phyloP scores from a whole-genome alignment of 2,113 vertebrate genomes.

The Pardalotus punctatus region DNA sequence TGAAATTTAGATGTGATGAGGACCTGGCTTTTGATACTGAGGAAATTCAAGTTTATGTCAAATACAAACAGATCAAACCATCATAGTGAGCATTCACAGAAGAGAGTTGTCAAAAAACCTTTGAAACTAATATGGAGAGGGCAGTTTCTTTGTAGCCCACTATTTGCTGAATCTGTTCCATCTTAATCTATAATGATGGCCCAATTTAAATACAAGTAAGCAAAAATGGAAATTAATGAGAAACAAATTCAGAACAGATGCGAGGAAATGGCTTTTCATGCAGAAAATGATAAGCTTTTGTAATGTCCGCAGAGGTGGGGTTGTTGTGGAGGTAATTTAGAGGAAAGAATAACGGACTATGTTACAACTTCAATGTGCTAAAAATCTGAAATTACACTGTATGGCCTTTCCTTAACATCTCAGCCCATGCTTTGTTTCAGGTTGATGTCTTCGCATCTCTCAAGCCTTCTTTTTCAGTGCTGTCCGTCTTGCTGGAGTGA shows the following conservation, averaged over 20 bases:
- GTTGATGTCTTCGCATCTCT: not conserved
- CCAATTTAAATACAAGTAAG: not conserved
- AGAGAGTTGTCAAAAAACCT: not conserved
- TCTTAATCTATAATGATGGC: not conserved
- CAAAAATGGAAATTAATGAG: slow-evolving; percentile 36
- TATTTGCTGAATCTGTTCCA: not conserved
- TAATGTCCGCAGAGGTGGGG: not conserved
- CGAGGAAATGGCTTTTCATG: not conserved
- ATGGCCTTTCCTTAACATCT: not conserved
- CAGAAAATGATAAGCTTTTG: not conserved
- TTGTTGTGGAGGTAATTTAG: not conserved
- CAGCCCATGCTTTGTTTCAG: not conserved
- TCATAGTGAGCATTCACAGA: not conserved
- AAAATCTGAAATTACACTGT: not conserved
- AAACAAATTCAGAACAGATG: not conserved
- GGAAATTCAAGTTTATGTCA: not conserved
- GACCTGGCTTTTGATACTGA: not conserved
- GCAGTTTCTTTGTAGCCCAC: not conserved
- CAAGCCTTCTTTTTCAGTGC: not conserved
- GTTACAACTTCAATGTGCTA: not conserved
- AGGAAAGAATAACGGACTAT: not conserved
- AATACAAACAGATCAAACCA: not conserved
- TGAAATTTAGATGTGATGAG: not conserved
- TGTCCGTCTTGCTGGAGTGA: not conserved
- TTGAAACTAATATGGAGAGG: not conserved